Evolutionary conservation across 2,113 vertebrate species (phyloP).

Genomic region (Cavia porcellus): DNA sequence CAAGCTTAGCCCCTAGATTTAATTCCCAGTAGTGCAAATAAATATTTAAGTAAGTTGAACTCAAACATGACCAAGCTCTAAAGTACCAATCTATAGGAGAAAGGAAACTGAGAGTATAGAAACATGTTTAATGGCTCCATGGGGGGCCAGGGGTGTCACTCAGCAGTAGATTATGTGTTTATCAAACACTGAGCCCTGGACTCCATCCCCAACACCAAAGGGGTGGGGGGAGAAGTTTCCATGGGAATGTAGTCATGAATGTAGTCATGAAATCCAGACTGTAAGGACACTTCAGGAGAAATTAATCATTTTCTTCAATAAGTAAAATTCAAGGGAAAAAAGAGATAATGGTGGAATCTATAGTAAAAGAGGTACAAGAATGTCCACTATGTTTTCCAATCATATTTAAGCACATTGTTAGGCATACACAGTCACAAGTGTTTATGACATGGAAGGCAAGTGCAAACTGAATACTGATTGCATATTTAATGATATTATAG

Average conservation of each 20-base stretch:
- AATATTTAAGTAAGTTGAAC: neutral
- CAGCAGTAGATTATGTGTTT: neutral
- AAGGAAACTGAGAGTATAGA: neutral
- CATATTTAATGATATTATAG: constrained; percentile 27
- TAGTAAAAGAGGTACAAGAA: neutral
- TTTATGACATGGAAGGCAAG: constrained; percentile 3
- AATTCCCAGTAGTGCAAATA: neutral
- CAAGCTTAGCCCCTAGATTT: neutral
- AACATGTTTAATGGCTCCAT: neutral
- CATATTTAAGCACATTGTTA: neutral
- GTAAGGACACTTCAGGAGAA: neutral
- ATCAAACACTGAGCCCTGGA: neutral
- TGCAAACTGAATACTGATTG: neutral
- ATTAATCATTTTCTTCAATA: neutral
- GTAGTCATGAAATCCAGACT: constrained; percentile 25
- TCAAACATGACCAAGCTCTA: neutral
- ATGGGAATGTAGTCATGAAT: neutral
- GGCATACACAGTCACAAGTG: neutral
- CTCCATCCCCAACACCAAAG: neutral
- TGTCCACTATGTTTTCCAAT: neutral
- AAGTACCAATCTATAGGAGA: neutral
- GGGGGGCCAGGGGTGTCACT: neutral
- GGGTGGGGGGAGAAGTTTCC: neutral
- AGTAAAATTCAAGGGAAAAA: neutral
- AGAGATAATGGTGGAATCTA: neutral